Evolutionary conservation across 1,140 invertebrate species (phyloP).

Genomic region (Charaxes varanes): DNA sequence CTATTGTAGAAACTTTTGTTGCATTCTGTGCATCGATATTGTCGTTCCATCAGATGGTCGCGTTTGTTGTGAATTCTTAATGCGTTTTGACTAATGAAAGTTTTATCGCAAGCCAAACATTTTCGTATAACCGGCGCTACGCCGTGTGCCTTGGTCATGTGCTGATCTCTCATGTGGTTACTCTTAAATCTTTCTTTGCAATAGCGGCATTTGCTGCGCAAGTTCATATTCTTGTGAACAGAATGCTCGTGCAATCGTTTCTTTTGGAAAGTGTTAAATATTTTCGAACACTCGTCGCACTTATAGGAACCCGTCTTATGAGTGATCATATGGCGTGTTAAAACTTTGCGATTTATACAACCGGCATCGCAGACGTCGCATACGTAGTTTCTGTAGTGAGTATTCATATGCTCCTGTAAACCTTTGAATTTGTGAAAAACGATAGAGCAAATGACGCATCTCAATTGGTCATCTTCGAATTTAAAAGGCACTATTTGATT

Average conservation of each 20-base stretch:
- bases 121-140: background rate
- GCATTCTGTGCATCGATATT: slow-evolving; percentile 39
- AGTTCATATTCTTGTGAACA: slow-evolving; percentile 23
- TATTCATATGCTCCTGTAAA: slow-evolving; percentile 19
- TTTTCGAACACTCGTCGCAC: slow-evolving; percentile 24
- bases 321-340: slow-evolving; percentile 6
- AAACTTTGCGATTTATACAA: slow-evolving; percentile 10
- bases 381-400: slow-evolving; percentile 21
- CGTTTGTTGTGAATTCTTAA: slow-evolving; percentile 17
- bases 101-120: slow-evolving; percentile 21
- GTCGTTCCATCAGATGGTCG: slow-evolving; percentile 25
- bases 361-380: slow-evolving; percentile 17
- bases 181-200: slow-evolving; percentile 19
- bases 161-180: slow-evolving; percentile 16
- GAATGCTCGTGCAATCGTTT: slow-evolving; percentile 15
- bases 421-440: slow-evolving; percentile 11
- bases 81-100: slow-evolving; percentile 14
- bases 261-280: slow-evolving; percentile 17
- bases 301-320: slow-evolving; percentile 20
- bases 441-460: slow-evolving; percentile 9
- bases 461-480: slow-evolving; percentile 24
- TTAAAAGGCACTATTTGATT: slow-evolving; percentile 35
- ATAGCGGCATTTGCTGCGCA: slow-evolving; percentile 17
- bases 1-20: slow-evolving; percentile 32
- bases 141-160: slow-evolving; percentile 12